Base-by-base conservation (phyloP, 2,113 vertebrate genomes). In the Hylia prasina region DNA sequence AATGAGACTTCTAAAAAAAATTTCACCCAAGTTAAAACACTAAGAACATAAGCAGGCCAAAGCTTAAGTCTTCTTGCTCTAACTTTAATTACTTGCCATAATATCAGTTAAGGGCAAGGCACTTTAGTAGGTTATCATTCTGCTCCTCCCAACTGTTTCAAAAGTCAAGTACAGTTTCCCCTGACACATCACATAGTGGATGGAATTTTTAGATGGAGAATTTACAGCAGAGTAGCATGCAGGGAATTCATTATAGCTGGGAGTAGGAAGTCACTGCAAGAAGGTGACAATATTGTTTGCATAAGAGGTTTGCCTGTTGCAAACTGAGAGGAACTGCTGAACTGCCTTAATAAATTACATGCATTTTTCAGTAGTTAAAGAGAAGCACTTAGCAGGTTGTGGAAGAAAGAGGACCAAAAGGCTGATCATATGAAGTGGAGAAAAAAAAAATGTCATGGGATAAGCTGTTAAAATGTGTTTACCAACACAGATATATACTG, bases 81-180 rank as follows among this genome's bases (percentile, higher is more conserved):
- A 90, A 86, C 63, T 85, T 95, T 90, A 96, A 96, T 97, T 96
- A 71, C 84, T 95, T 95, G 6, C 78, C 89, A 70, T 83, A 65
- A 93, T 93, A 96, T 90, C 39, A 77, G 63, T 86, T 96, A 95
- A 97, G 82, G 51, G 66, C 85, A 96, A 95, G 76, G 71, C 69
- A 70, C 82, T 82, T 70, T 39, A 61, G 81, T 25, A 91, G 81
- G 87, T 94, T 96, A 82, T 94, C 90, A 21, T 44, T 94, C 77
- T 83, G 44, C 91, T 92, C 87, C 90, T 95, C 93, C 76, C 89
- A 96, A 18, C 76, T 39, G 56, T 90, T 81, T 71, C 76, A 94
- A 87, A 83, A 94, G 76, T 82, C 88, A 94, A 96, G 91, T 88
- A 39, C n/a, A 47, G 80, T 89, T 96, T 96, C 84, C 87, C 75